Evolutionary conservation across 2,888 invertebrate species (phyloP).

Genomic region (Chromoteleia sp.): DNA sequence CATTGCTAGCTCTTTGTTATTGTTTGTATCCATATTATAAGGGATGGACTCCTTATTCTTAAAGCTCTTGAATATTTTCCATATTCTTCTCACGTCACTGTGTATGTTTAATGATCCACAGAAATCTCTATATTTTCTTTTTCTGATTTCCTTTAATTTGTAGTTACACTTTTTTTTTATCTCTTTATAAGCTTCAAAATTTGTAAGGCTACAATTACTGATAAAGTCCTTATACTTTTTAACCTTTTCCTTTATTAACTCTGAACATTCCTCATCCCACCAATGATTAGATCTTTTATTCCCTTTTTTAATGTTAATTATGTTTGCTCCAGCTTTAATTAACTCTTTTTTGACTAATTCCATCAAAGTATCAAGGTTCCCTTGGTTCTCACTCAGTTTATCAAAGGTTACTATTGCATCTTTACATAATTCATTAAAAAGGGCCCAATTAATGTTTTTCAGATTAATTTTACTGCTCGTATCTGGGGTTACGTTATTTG

Average conservation of each 20-base stretch:
- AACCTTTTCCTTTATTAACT: background rate
- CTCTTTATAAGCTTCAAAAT: background rate
- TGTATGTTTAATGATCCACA: constrained; percentile 3
- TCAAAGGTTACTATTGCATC: too few relatives aligned
- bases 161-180: constrained; percentile 4
- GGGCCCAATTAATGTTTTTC: too few relatives aligned
- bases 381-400: too few relatives aligned
- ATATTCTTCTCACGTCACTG: background rate
- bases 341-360: too few relatives aligned
- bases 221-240: background rate
- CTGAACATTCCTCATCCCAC: background rate
- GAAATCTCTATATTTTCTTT: constrained; percentile 11
- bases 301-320: background rate
- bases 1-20: too few relatives aligned
- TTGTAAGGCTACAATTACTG: background rate
- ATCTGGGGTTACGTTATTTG: too few relatives aligned
- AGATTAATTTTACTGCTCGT: too few relatives aligned
- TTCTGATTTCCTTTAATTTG: constrained; percentile 11
- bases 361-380: too few relatives aligned
- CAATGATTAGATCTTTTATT: too few relatives aligned
- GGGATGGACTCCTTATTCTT: background rate
- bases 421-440: too few relatives aligned
- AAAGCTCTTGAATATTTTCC: constrained; percentile 13
- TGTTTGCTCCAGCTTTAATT: too few relatives aligned
- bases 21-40: too few relatives aligned